Base-by-base conservation (phyloP, 64 coral and sea anemone species). In the Montipora efflorescens region DNA sequence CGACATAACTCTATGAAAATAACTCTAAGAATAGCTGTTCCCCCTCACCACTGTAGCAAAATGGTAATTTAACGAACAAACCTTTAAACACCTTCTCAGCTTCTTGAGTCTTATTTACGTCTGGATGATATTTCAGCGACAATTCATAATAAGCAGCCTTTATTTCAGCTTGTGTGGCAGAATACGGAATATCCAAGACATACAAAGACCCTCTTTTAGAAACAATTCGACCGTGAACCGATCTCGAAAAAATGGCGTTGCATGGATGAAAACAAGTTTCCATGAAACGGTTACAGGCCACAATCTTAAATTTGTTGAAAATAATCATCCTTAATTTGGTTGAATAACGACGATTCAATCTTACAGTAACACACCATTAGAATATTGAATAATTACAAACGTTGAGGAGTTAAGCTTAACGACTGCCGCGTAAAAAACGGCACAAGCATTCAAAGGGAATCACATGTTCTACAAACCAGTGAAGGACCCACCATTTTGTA, bases 121-220 rank as follows among this genome's bases (percentile, higher is more conserved):
- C 95, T 5, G 96, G 96, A 62, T 97, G 96, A 66, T 95, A 97
- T 23, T 79, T 92, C 61, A 94, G 58, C 43, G 96, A 97, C 51
- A 95, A 71, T 64, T 94, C 96, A 59, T 95, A 97, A 36, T 95
- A 97, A 12, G 89, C 84, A 48, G 69, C 67, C 72, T 97, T 97
- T 25, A 97, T 94, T 49, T 97, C 93, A 78, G 48, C 74, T 45
- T 95, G 96, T 62, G 96, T 97, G 0, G 96, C 96, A 5, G 89
- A 90, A 13, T 93, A 84, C 0, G 89, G 89, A 20, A 97, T 83
- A 15, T 94, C 93, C n/a, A 97, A 36, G 5, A 95, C 48, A 44
- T 97, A 97, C 21, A 94, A 73, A 4, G 78, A 73, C 52, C 69
- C 88, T 16, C 48, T 70, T 9, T 49, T 88, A 7, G 62, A 48